Percentiles rank a stretch among this genome's conserved stretches.
Evolutionary conservation across 2,113 vertebrate genomes (phyloP).

Genomic region (Acanthochromis polyacanthus): DNA sequence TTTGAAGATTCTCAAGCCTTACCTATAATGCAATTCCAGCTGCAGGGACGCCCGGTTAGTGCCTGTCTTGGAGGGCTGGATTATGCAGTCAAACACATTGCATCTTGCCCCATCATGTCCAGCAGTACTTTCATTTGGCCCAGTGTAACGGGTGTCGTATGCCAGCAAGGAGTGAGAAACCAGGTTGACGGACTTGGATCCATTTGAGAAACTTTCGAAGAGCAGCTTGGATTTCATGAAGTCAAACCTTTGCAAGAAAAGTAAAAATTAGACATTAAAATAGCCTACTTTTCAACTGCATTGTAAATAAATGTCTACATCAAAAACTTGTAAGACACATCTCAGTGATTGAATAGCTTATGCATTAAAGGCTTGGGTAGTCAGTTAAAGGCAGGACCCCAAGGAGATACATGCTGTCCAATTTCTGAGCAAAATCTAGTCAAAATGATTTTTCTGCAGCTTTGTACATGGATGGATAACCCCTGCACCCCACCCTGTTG

Average conservation of each 20-base stretch:
- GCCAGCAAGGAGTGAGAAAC: constrained; percentile 98
- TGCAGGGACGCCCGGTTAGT: constrained; percentile 90
- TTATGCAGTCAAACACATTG: constrained; percentile 94
- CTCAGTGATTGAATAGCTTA: too few species aligned
- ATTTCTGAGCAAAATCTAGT: too few species aligned
- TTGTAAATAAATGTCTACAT: too few species aligned
- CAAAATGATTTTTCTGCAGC: too few species aligned
- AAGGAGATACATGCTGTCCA: too few species aligned
- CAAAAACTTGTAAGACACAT: too few species aligned
- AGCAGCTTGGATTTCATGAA: constrained; percentile 98
- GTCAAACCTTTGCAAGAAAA: constrained; percentile 89
- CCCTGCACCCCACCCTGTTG: too few species aligned
- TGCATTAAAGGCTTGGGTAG: too few species aligned
- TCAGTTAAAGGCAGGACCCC: too few species aligned
- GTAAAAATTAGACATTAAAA: neutral
- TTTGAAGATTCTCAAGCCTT: neutral
- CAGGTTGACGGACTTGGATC: constrained; percentile 94
- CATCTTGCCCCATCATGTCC: constrained; percentile 48
- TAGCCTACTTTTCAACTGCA: too few species aligned
- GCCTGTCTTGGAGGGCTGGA: constrained; percentile 93
- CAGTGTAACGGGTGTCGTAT: constrained; percentile 90
- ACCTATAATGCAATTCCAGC: constrained; percentile 97
- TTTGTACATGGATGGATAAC: too few species aligned
- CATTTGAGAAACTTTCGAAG: constrained; percentile 96
- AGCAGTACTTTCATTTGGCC: constrained; percentile 55